Evolutionary conservation across 2,888 invertebrate species (phyloP).

Genomic region (Lycia hirtaria): DNA sequence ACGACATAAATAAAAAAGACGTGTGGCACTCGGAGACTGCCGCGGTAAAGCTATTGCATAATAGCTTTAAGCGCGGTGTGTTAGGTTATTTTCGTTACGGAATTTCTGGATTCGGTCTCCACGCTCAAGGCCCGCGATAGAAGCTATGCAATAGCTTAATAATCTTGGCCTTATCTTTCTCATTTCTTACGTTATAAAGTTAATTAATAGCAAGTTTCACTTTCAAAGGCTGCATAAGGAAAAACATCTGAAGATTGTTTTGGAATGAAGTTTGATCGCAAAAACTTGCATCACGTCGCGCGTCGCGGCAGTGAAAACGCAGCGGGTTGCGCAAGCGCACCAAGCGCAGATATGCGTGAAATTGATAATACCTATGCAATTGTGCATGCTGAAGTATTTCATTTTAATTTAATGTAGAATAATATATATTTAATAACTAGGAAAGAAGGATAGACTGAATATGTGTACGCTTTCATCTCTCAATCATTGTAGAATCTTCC

Average conservation of each 20-base stretch:
- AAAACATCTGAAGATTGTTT: conserved; percentile 14
- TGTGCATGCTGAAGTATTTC: conserved; percentile 20
- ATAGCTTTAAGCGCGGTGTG: no score
- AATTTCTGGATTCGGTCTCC: no score
- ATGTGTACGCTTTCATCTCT: no score
- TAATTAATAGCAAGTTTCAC: conserved; percentile 13
- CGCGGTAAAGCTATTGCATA: no score
- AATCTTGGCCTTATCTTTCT: background rate
- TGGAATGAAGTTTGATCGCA: conserved; percentile 24
- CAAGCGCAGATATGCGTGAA: conserved; percentile 30
- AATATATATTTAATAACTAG: background rate
- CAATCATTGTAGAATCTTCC: no score
- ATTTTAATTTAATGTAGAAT: conserved; percentile 6
- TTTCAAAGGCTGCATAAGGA: conserved; percentile 15
- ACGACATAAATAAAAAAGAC: no score
- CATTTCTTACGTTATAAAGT: background rate
- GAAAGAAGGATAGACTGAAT: no score
- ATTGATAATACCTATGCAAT: conserved; percentile 29
- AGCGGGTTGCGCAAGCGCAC: conserved; percentile 25
- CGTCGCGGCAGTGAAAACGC: conserved; percentile 29
- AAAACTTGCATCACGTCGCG: conserved; percentile 30
- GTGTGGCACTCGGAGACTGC: no score
- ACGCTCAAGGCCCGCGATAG: no score
- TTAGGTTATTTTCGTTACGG: no score
- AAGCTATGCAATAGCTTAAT: no score